A percentile compares a stretch with the other conserved stretches of the same genome.
Evolutionary conservation across 2,113 vertebrate genomes (phyloP).

Genomic region (Oryzias woworae): DNA sequence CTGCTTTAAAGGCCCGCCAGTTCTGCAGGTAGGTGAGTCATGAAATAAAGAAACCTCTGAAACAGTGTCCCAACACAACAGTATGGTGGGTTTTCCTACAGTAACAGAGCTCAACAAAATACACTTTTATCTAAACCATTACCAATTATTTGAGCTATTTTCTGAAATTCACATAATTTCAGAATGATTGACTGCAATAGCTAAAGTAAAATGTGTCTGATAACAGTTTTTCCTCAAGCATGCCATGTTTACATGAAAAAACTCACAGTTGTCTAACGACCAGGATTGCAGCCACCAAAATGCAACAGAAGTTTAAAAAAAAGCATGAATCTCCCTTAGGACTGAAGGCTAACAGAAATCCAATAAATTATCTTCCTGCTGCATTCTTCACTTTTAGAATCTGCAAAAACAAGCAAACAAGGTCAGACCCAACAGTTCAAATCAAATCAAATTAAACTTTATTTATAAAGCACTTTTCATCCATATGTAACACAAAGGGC

Average conservation of each 20-base stretch:
- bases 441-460: neutral
- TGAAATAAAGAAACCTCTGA: slow-evolving; percentile 8
- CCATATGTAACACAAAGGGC: no score
- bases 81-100: neutral
- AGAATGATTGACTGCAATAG: no score
- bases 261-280: no score
- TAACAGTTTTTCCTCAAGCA: no score
- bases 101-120: no score
- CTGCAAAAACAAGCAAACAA: neutral
- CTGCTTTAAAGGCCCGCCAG: slow-evolving; percentile 3
- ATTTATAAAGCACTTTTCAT: no score
- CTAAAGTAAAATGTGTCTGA: no score
- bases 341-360: neutral
- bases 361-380: neutral
- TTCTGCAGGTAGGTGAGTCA: neutral
- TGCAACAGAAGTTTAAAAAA: neutral
- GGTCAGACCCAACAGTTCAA: neutral
- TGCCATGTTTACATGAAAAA: no score
- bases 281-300: no score
- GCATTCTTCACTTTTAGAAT: neutral
- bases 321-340: neutral
- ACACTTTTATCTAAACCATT: no score
- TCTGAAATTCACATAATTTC: no score
- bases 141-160: no score
- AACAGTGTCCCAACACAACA: neutral